These are phyloP conservation scores for Clinocottus analis DNA, from an alignment of 2,113 vertebrate species.

Conservation along the genomic window DNA sequence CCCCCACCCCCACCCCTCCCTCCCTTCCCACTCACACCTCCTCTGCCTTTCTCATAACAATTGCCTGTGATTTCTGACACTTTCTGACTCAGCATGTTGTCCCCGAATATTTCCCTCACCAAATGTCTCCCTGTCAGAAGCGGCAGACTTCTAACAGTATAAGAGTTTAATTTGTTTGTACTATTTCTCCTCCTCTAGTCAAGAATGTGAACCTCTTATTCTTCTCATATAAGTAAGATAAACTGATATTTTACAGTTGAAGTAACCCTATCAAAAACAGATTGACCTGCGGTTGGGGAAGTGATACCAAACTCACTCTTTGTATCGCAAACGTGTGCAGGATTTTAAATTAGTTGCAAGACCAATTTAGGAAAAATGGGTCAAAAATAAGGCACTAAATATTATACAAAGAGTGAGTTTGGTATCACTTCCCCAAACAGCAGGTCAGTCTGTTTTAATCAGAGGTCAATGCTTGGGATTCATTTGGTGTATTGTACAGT, in stretches of 20 bases:
- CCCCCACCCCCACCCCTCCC: too few relatives aligned
- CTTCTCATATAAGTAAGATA: background rate
- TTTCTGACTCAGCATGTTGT: slow-evolving; percentile 39
- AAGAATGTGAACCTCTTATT: background rate
- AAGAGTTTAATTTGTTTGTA: background rate
- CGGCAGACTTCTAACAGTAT: background rate
- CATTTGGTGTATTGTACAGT: background rate
- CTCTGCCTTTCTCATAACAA: slow-evolving; percentile 50
- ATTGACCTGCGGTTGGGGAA: background rate
- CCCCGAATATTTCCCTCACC: slow-evolving; percentile 27
- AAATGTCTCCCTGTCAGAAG: slow-evolving; percentile 45
- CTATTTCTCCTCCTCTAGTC: background rate
- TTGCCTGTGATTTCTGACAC: slow-evolving; percentile 66
- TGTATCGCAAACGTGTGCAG: too few relatives aligned
- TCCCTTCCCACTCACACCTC: slow-evolving; percentile 31
- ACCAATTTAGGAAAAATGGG: too few relatives aligned
- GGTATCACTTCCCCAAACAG: background rate
- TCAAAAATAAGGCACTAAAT: too few relatives aligned
- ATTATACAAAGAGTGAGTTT: background rate
- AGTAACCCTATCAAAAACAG: background rate
- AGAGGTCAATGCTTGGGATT: background rate
- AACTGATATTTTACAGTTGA: background rate
- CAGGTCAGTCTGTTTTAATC: background rate
- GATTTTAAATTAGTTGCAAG: too few relatives aligned
- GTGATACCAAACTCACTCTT: background rate